Percentiles rank a stretch among this genome's conserved stretches.
These are phyloP conservation scores for Aporrectodea caliginosa DNA, from an alignment of 1,140 invertebrate genomes.

Conservation along the genomic window DNA sequence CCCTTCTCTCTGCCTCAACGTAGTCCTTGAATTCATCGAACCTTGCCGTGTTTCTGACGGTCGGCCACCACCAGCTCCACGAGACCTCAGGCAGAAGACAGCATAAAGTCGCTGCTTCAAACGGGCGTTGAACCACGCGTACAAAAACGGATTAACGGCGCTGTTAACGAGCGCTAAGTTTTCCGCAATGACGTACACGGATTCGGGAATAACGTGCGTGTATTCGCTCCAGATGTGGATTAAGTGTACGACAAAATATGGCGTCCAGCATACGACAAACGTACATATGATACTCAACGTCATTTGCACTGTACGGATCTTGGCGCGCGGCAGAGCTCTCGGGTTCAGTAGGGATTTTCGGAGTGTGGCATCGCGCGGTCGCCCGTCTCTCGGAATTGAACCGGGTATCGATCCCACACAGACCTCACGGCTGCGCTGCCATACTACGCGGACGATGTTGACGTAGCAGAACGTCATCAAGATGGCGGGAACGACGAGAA, in stretches of 20 bases:
- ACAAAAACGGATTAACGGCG: conserved; percentile 55
- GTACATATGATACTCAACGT: conserved; percentile 55
- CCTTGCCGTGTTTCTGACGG: not conserved
- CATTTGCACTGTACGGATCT: conserved; percentile 58
- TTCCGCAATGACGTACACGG: conserved; percentile 51
- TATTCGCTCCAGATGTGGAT: conserved; percentile 57
- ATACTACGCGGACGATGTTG: conserved; percentile 54
- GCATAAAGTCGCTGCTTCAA: conserved; percentile 34
- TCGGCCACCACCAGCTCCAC: not conserved
- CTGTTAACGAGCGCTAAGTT: conserved; percentile 56
- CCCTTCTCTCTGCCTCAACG: too few relatives aligned
- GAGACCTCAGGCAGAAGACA: not conserved
- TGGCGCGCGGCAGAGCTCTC: conserved; percentile 51
- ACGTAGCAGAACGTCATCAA: conserved; percentile 57
- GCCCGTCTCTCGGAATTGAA: conserved; percentile 13
- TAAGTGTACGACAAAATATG: conserved; percentile 55
- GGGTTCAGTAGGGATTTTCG: conserved; percentile 39
- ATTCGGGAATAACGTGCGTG: conserved; percentile 47
- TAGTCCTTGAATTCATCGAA: not conserved
- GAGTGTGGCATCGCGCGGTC: conserved; percentile 34
- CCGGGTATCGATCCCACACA: not conserved
- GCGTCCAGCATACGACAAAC: conserved; percentile 57
- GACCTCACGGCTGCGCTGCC: conserved; percentile 36
- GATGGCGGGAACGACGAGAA: conserved; percentile 53
- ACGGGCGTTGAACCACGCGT: conserved; percentile 56